Percentiles rank a stretch among this genome's conserved stretches.
These are phyloP conservation scores for Lepidochrysops patricia DNA, from an alignment of 2,888 invertebrate genomes.

Conservation along the genomic window DNA sequence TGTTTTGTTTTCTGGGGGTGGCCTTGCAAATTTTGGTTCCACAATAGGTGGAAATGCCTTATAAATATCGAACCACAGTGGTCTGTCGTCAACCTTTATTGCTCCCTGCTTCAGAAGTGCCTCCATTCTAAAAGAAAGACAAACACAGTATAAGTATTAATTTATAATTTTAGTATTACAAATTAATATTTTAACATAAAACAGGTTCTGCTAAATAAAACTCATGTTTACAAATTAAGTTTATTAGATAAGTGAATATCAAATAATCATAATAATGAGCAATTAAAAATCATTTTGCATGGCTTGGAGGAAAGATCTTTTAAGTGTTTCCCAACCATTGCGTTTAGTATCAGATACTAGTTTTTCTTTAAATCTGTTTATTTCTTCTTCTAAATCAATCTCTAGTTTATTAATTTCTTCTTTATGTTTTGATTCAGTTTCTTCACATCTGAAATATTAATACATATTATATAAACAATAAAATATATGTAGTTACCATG, in stretches of 20 bases:
- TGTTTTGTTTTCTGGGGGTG: slow-evolving; percentile 72
- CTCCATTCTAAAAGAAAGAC: slow-evolving; percentile 74
- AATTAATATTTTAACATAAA: no score
- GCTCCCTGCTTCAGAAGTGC: slow-evolving; percentile 88
- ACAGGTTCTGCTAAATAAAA: background rate
- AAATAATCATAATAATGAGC: slow-evolving; percentile 20
- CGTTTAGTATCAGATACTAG: slow-evolving; percentile 51
- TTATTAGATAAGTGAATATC: background rate
- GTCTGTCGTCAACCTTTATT: slow-evolving; percentile 86
- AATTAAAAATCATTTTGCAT: slow-evolving; percentile 53
- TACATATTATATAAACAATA: no score
- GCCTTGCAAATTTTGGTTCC: slow-evolving; percentile 85
- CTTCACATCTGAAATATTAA: slow-evolving; percentile 40
- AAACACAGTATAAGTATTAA: no score
- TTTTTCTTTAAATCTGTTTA: slow-evolving; percentile 50
- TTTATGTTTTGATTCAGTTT: slow-evolving; percentile 44
- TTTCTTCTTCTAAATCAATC: slow-evolving; percentile 49
- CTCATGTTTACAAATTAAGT: background rate
- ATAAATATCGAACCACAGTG: slow-evolving; percentile 95
- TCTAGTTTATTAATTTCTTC: slow-evolving; percentile 45
- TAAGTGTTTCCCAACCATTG: slow-evolving; percentile 49
- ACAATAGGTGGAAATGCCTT: slow-evolving; percentile 90
- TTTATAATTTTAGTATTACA: no score
- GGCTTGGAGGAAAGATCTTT: slow-evolving; percentile 49
- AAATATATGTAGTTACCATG: no score